Conservation (phyloP, 1,140 invertebrate species). For the Psilanteris sp. region DNA sequence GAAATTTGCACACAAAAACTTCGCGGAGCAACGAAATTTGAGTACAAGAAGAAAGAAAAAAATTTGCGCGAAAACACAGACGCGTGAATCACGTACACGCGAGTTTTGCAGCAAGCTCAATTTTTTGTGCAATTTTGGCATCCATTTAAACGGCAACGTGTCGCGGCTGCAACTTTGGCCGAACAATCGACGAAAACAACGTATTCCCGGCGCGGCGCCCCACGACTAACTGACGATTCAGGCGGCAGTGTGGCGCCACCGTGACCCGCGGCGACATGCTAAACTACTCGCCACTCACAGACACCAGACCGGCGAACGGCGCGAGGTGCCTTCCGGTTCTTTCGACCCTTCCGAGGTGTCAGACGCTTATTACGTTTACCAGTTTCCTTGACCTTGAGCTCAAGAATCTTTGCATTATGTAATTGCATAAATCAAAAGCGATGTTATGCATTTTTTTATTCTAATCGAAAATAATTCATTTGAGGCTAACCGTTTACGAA, state of each 20-base stretch:
- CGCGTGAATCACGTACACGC: conserved; percentile 10
- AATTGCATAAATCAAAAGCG: conserved; percentile 31
- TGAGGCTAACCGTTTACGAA: no score
- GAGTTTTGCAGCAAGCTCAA: no score
- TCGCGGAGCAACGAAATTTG: not conserved
- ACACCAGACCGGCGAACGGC: conserved; percentile 58
- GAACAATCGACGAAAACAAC: conserved; percentile 50
- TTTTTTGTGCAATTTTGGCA: conserved; percentile 14
- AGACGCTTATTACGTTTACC: conserved; percentile 62
- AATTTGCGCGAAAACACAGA: conserved; percentile 14
- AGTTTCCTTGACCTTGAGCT: conserved; percentile 64
- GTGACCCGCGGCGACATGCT: conserved; percentile 77
- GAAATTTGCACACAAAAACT: conserved; percentile 6
- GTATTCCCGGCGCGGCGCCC: conserved; percentile 73
- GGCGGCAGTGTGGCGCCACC: conserved; percentile 74
- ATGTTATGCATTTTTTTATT: no score
- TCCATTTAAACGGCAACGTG: conserved; percentile 49
- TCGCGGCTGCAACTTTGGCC: conserved; percentile 27
- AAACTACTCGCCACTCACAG: conserved; percentile 67
- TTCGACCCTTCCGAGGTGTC: conserved; percentile 61
- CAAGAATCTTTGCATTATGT: conserved; percentile 40
- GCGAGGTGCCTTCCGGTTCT: conserved; percentile 65
- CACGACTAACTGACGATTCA: conserved; percentile 77
- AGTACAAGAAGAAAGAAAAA: no score
- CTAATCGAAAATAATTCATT: no score